A percentile compares a stretch with the other conserved stretches of the same genome.
Conservation (phyloP, 2,888 invertebrate species). For the Colostygia pectinataria region DNA sequence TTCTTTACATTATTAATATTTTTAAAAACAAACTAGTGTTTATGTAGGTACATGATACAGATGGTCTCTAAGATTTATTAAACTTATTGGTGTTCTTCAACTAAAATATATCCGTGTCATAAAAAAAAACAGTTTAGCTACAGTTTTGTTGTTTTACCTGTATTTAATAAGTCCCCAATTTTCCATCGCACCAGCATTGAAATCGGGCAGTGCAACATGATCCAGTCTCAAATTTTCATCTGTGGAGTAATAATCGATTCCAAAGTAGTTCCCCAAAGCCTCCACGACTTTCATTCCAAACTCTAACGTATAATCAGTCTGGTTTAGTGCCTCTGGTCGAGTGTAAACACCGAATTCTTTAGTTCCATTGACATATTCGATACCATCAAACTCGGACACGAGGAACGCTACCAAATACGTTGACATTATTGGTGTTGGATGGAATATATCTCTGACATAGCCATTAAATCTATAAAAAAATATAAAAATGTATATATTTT, state of each 20-base stretch:
- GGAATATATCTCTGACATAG: constrained; percentile 84
- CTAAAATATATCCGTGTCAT: no score
- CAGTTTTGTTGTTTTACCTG: constrained; percentile 67
- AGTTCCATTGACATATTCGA: constrained; percentile 41
- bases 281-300: constrained; percentile 80
- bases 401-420: constrained; percentile 93
- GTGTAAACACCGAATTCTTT: constrained; percentile 85
- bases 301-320: constrained; percentile 86
- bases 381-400: constrained; percentile 87
- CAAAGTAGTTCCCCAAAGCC: constrained; percentile 83
- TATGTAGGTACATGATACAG: no score
- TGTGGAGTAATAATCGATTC: constrained; percentile 73
- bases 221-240: constrained; percentile 88
- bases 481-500: neutral
- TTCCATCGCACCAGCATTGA: constrained; percentile 94
- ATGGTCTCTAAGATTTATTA: no score
- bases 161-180: constrained; percentile 96
- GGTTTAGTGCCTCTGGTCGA: constrained; percentile 85
- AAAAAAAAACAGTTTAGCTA: no score
- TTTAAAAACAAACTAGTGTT: no score
- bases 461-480: constrained; percentile 72
- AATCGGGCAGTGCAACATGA: constrained; percentile 93
- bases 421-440: constrained; percentile 87
- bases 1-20: no score
- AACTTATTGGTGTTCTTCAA: no score